These are phyloP conservation scores for Stratiolaelaps scimitus DNA, from an alignment of 1,140 invertebrate species.

Conservation along the genomic window DNA sequence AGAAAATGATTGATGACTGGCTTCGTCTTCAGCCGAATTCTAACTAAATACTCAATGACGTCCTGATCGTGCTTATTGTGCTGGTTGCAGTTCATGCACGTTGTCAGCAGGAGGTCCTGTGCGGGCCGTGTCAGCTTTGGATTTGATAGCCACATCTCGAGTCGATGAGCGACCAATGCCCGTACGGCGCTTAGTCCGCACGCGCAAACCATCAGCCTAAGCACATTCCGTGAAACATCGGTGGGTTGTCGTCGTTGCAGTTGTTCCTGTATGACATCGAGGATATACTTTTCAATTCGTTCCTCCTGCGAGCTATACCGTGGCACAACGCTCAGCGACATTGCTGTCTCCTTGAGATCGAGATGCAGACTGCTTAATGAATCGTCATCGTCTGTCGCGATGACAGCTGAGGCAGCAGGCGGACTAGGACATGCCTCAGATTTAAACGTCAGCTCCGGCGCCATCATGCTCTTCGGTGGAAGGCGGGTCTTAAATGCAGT, in stretches of 20 bases:
- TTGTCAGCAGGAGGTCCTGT: conserved; percentile 80
- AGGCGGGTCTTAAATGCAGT: conserved; percentile 72
- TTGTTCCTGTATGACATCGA: conserved; percentile 76
- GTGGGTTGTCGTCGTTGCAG: conserved; percentile 69
- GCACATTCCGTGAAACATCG: conserved; percentile 70
- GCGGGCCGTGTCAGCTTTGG: conserved; percentile 78
- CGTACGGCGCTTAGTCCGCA: conserved; percentile 75
- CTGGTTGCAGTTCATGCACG: conserved; percentile 74
- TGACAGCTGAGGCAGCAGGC: conserved; percentile 41
- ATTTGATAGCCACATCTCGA: conserved; percentile 91
- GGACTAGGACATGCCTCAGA: conserved; percentile 34
- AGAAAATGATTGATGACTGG: conserved; percentile 76
- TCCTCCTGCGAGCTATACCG: conserved; percentile 51
- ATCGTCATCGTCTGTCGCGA: conserved; percentile 48
- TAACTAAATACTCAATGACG: conserved; percentile 72
- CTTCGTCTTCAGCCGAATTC: conserved; percentile 85
- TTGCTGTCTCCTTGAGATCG: conserved; percentile 24
- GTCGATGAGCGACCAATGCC: conserved; percentile 59
- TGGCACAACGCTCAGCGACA: conserved; percentile 33
- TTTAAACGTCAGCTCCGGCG: conserved; percentile 46
- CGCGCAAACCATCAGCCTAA: conserved; percentile 65
- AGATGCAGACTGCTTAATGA: conserved; percentile 18
- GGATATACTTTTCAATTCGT: conserved; percentile 62
- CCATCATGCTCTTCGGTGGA: conserved; percentile 44
- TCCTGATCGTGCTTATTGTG: conserved; percentile 69